Percentiles rank a stretch among this genome's conserved stretches.
phyloP scores from a whole-genome alignment of 1,140 invertebrate genomes.

The Homalodisca vitripennis region DNA sequence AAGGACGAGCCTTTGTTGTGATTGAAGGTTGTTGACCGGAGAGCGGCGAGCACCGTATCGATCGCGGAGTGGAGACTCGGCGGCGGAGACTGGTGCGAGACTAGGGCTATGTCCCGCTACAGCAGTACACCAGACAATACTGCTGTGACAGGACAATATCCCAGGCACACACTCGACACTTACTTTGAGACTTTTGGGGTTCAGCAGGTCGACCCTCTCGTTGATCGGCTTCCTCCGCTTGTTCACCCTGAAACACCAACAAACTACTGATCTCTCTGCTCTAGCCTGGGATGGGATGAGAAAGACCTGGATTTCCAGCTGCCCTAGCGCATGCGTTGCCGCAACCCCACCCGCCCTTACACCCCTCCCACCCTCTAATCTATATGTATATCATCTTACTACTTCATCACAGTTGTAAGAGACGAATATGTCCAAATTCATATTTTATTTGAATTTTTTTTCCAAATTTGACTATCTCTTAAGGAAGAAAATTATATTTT shows the following conservation, averaged over 20 bases:
- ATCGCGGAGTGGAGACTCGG: conserved; percentile 4
- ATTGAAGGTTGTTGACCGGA: conserved; percentile 20
- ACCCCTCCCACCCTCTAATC: conserved; percentile 24
- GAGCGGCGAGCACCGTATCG: conserved; percentile 4
- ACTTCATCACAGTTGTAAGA: conserved; percentile 9
- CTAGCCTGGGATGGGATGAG: background rate
- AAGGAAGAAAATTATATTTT: too few relatives aligned
- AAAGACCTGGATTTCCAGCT: conserved; percentile 31
- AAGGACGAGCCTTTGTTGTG: background rate
- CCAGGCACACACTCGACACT: conserved; percentile 53
- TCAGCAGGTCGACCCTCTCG: conserved; percentile 48
- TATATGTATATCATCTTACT: conserved; percentile 27
- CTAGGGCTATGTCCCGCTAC: conserved; percentile 79
- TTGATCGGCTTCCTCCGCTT: conserved; percentile 39
- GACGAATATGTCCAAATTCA: too few relatives aligned
- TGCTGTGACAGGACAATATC: conserved; percentile 96
- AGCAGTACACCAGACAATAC: conserved; percentile 81
- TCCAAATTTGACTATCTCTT: too few relatives aligned
- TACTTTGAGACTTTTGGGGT: conserved; percentile 51
- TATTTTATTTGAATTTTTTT: too few relatives aligned
- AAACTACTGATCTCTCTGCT: background rate
- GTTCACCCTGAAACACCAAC: conserved; percentile 42
- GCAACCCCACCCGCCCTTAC: conserved; percentile 4
- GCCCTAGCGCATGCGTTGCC: conserved; percentile 27
- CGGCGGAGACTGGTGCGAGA: conserved; percentile 44